Evolutionary conservation across 2,888 invertebrate species (phyloP).

Genomic region (Helleia helle): DNA sequence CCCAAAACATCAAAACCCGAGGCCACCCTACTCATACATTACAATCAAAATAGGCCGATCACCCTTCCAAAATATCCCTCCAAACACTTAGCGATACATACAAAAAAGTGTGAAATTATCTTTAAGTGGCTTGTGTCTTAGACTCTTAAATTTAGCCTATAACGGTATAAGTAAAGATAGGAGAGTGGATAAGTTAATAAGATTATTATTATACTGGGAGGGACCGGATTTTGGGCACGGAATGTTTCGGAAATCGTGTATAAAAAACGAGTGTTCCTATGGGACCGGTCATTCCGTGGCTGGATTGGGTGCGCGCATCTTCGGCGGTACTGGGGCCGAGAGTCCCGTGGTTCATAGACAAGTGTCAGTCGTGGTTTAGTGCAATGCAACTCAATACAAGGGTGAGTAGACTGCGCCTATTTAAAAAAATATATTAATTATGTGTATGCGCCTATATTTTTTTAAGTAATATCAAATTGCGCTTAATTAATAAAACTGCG

Average conservation of each 20-base stretch:
- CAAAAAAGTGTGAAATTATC: slow-evolving; percentile 67
- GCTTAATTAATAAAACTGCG: no score
- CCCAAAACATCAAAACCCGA: neutral
- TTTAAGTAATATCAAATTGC: no score
- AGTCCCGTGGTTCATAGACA: slow-evolving; percentile 8
- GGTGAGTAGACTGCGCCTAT: slow-evolving; percentile 1
- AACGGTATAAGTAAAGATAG: slow-evolving; percentile 71
- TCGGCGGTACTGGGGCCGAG: slow-evolving; percentile 30
- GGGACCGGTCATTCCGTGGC: slow-evolving; percentile 64
- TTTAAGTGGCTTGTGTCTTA: slow-evolving; percentile 59
- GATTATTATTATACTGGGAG: slow-evolving; percentile 67
- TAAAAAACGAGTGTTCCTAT: slow-evolving; percentile 63
- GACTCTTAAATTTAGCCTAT: slow-evolving; percentile 56
- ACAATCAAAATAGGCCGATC: slow-evolving; percentile 32
- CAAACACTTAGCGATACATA: slow-evolving; percentile 50
- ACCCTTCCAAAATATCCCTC: slow-evolving; percentile 34
- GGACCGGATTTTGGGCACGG: slow-evolving; percentile 66
- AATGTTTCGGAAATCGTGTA: slow-evolving; percentile 67
- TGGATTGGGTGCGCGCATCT: slow-evolving; percentile 60
- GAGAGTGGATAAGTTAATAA: slow-evolving; percentile 71
- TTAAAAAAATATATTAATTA: no score
- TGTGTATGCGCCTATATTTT: no score
- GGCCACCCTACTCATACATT: slow-evolving; percentile 16
- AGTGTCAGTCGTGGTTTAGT: slow-evolving; percentile 12
- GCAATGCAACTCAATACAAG: slow-evolving; percentile 19